These are phyloP conservation scores for Cephus cinctus DNA, from an alignment of 1,140 invertebrate genomes.

Conservation along the genomic window DNA sequence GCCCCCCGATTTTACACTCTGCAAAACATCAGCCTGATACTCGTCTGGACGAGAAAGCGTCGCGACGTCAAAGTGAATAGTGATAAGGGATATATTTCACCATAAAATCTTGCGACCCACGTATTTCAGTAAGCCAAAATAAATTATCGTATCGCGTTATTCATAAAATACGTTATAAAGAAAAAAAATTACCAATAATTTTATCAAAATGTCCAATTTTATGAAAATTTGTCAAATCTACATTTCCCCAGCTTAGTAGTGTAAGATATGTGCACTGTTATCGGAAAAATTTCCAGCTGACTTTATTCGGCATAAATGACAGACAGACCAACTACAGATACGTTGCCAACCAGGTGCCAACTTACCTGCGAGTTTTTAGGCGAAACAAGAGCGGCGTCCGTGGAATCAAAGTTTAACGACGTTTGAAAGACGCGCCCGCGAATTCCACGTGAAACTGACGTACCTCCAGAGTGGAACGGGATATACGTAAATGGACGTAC, in stretches of 20 bases:
- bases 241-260: neutral
- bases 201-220: neutral
- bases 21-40: no score
- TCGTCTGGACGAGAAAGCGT: no score
- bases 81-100: no score
- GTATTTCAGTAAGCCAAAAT: neutral
- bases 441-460: neutral
- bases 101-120: neutral
- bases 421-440: neutral
- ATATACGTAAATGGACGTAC: neutral
- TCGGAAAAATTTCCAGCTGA: neutral
- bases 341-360: neutral
- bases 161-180: neutral
- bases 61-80: no score
- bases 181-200: neutral
- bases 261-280: neutral
- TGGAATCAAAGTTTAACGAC: neutral
- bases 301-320: neutral
- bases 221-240: no score
- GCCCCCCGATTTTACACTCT: no score
- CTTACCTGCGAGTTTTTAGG: neutral
- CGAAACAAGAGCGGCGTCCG: neutral
- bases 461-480: neutral
- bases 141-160: neutral
- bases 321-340: neutral